Conservation (phyloP, 2,888 invertebrate species). For the Notodonta dromedarius region DNA sequence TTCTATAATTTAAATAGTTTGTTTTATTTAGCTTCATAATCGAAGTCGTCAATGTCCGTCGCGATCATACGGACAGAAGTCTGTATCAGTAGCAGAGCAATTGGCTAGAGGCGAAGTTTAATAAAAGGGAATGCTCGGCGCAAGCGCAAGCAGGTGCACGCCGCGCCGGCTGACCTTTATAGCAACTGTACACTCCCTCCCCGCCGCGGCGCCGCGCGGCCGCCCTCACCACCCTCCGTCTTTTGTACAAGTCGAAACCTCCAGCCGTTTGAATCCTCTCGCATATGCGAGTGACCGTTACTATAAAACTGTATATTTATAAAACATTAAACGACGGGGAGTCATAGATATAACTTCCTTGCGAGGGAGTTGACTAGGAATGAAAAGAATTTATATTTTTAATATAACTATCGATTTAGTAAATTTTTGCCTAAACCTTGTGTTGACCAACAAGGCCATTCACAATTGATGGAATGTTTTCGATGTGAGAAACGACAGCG, state of each 20-base stretch:
- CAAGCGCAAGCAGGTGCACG: conserved; percentile 41
- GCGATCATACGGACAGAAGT: too few species aligned
- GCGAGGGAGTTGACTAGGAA: too few species aligned
- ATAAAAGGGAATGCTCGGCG: conserved; percentile 30
- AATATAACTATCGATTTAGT: too few species aligned
- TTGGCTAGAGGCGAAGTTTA: neutral
- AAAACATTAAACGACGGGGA: conserved; percentile 11
- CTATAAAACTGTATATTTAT: conserved; percentile 35
- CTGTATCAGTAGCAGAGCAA: neutral
- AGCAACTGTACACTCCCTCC: conserved; percentile 13
- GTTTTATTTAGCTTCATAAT: too few species aligned
- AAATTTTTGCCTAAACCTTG: too few species aligned
- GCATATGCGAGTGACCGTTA: conserved; percentile 45
- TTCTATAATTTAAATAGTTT: too few species aligned
- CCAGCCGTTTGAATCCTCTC: conserved; percentile 47
- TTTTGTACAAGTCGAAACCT: conserved; percentile 22
- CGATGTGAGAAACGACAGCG: too few species aligned
- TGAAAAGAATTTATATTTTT: too few species aligned
- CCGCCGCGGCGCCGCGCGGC: conserved; percentile 9
- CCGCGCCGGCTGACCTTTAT: conserved; percentile 49
- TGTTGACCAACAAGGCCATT: too few species aligned
- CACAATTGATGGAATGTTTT: too few species aligned
- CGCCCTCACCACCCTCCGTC: conserved; percentile 13
- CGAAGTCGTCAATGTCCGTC: too few species aligned
- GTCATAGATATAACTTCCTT: too few species aligned